phyloP scores from a whole-genome alignment of 1,140 invertebrate genomes.

The Cephus cinctus region DNA sequence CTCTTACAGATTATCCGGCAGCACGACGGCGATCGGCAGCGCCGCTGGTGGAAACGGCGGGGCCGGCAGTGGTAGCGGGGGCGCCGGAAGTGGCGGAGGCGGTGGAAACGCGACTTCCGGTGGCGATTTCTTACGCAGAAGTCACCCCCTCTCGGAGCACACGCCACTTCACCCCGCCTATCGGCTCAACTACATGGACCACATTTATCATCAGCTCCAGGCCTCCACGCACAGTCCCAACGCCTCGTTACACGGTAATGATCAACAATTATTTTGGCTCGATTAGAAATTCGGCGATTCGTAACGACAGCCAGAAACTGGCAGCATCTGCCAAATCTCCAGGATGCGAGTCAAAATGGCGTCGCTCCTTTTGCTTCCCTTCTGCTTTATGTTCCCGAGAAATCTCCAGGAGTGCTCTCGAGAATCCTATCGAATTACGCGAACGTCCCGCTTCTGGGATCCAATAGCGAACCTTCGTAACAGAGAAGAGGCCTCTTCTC shows the following conservation, averaged over 20 bases:
- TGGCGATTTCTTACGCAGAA: conserved; percentile 51
- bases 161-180: conserved; percentile 53
- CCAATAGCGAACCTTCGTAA: too few relatives aligned
- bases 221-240: conserved; percentile 60
- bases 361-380: conserved; percentile 2
- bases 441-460: too few relatives aligned
- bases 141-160: conserved; percentile 53
- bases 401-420: conserved; percentile 24
- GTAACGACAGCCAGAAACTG: too few relatives aligned
- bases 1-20: conserved; percentile 48
- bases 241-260: conserved; percentile 57
- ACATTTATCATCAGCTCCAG: conserved; percentile 54
- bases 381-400: not conserved
- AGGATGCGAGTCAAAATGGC: conserved; percentile 12
- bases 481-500: too few relatives aligned
- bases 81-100: conserved; percentile 35
- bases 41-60: conserved; percentile 38
- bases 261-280: too few relatives aligned
- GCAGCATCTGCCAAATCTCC: not conserved
- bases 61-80: conserved; percentile 33
- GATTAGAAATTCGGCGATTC: too few relatives aligned
- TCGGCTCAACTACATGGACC: conserved; percentile 57
- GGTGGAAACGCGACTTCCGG: conserved; percentile 46
- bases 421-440: not conserved
- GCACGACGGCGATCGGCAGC: conserved; percentile 48